These are phyloP conservation scores for Heteromurus nitidus DNA, from an alignment of 2,888 invertebrate genomes.

Conservation along the genomic window DNA sequence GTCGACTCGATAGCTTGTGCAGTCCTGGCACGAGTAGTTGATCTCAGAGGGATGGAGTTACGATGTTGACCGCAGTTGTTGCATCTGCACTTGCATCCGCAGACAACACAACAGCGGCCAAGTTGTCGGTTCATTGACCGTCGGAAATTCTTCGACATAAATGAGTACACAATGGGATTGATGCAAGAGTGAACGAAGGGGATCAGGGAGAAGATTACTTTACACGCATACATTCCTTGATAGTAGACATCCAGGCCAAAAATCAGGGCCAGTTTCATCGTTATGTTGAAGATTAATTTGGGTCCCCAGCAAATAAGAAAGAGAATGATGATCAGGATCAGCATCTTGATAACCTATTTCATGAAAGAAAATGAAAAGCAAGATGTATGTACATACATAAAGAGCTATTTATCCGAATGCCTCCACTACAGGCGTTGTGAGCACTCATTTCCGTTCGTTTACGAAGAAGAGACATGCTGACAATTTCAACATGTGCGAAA, in stretches of 20 bases:
- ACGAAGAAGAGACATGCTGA: background rate
- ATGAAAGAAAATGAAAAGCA: slow-evolving; percentile 36
- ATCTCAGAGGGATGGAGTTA: slow-evolving; percentile 69
- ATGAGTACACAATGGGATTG: slow-evolving; percentile 74
- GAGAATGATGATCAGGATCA: slow-evolving; percentile 77
- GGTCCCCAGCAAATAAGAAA: slow-evolving; percentile 78
- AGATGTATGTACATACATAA: background rate
- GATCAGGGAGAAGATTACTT: slow-evolving; percentile 75
- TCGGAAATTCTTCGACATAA: slow-evolving; percentile 76
- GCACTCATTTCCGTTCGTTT: background rate
- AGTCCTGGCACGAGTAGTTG: slow-evolving; percentile 65
- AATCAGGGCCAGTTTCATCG: slow-evolving; percentile 75
- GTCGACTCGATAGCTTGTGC: slow-evolving; percentile 68
- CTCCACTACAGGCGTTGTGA: background rate
- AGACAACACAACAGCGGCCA: slow-evolving; percentile 68
- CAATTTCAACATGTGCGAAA: background rate
- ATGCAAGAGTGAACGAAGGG: slow-evolving; percentile 76
- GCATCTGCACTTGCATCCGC: slow-evolving; percentile 69
- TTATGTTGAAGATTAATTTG: slow-evolving; percentile 76
- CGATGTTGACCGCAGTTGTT: slow-evolving; percentile 56
- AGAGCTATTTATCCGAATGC: too few relatives aligned
- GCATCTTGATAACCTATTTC: slow-evolving; percentile 78
- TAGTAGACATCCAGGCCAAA: slow-evolving; percentile 72
- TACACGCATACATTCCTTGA: slow-evolving; percentile 74
- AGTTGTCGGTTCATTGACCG: slow-evolving; percentile 74